Conservation (phyloP, 2,113 vertebrate species). For the Myotis lucifugus region DNA sequence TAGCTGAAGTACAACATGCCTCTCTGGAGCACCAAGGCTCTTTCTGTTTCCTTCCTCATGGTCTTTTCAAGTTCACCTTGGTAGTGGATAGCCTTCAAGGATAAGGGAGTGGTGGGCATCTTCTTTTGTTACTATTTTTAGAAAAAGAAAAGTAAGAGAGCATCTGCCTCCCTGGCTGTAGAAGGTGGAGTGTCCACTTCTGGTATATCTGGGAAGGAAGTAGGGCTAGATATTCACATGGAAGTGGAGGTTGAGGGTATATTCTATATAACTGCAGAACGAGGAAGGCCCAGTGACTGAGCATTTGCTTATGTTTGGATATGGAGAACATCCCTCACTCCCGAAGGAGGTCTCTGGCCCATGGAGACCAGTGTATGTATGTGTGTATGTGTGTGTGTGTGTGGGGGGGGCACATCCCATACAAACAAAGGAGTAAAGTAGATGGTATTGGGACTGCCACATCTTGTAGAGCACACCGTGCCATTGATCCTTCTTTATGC, state of each 20-base stretch:
- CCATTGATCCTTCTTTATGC: background rate
- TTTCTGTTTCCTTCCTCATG: constrained; percentile 38
- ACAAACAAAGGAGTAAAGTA: background rate
- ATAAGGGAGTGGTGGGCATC: background rate
- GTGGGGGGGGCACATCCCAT: background rate
- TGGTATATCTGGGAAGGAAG: background rate
- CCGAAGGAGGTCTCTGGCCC: background rate
- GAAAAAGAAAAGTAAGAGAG: background rate
- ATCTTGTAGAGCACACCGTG: background rate
- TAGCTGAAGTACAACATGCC: background rate
- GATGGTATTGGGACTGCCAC: background rate
- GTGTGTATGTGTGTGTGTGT: background rate
- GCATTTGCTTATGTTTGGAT: background rate
- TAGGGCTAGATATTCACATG: background rate
- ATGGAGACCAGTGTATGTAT: background rate
- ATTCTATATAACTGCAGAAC: background rate
- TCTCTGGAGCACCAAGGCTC: background rate
- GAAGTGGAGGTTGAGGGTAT: background rate
- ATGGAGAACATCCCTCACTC: background rate
- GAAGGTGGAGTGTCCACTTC: background rate
- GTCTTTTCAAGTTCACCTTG: background rate
- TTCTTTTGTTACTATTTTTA: background rate
- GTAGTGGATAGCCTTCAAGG: background rate
- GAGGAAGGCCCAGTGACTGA: background rate
- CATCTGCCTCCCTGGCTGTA: background rate